A percentile compares a stretch with the other conserved stretches of the same genome.
phyloP scores from a whole-genome alignment of 2,888 invertebrate species.

The Habroteleia sp. region DNA sequence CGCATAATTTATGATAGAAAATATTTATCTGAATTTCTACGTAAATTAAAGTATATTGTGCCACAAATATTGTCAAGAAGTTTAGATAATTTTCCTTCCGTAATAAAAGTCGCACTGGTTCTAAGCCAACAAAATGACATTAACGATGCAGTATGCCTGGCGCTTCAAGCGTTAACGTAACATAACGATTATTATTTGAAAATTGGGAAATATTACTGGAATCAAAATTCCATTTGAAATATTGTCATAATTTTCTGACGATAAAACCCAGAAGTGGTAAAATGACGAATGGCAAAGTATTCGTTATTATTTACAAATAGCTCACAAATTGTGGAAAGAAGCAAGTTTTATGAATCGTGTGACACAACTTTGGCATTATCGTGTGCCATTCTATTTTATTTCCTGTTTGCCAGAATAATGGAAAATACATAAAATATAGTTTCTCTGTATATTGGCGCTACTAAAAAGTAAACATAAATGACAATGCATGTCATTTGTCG shows the following conservation, averaged over 20 bases:
- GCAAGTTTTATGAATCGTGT: not conserved
- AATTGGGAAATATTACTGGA: constrained; percentile 33
- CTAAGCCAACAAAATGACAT: constrained; percentile 46
- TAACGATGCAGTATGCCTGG: constrained; percentile 18
- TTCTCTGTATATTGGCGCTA: not conserved
- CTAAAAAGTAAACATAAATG: not conserved
- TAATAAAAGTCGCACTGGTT: constrained; percentile 19
- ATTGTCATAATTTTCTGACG: constrained; percentile 15
- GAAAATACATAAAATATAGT: not conserved
- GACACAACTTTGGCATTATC: not conserved
- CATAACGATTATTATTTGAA: constrained; percentile 42
- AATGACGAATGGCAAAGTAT: constrained; percentile 1
- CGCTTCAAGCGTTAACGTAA: constrained; percentile 5
- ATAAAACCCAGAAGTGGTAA: not conserved
- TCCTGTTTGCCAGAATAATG: not conserved
- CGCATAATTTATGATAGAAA: constrained; percentile 3
- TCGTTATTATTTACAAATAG: constrained; percentile 6
- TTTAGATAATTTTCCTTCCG: constrained; percentile 31
- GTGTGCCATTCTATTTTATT: constrained; percentile 7
- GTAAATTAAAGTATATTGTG: constrained; percentile 15
- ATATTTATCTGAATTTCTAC: constrained; percentile 9
- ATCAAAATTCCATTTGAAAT: constrained; percentile 13
- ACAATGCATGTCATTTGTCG: not conserved
- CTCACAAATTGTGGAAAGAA: not conserved
- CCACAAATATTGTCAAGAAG: constrained; percentile 35